These are phyloP conservation scores for Lytechinus pictus DNA, from an alignment of 35 echinoderm and acorn worm species.

Conservation along the genomic window DNA sequence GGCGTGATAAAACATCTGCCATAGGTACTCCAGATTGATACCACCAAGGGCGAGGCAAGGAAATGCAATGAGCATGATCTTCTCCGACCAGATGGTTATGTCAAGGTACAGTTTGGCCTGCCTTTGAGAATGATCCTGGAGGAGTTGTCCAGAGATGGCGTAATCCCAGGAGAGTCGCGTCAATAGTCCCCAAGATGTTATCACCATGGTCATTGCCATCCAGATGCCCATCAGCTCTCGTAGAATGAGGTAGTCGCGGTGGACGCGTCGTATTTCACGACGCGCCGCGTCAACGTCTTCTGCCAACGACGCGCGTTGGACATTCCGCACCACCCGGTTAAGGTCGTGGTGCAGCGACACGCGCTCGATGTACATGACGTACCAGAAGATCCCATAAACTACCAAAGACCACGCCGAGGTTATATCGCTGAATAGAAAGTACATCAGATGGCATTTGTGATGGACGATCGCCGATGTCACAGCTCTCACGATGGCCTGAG, in stretches of 20 bases:
- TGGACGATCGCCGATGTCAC: neutral
- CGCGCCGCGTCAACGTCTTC: neutral
- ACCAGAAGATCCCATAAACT: neutral
- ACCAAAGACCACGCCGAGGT: neutral
- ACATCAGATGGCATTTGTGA: neutral
- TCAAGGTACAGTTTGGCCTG: neutral
- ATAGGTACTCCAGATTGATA: slow-evolving; percentile 3
- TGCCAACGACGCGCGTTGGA: neutral
- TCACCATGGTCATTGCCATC: slow-evolving; percentile 14
- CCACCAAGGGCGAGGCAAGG: neutral
- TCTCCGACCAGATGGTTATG: neutral
- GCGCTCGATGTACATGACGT: slow-evolving; percentile 21
- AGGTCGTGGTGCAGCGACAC: neutral
- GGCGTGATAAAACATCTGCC: neutral
- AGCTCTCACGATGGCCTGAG: neutral
- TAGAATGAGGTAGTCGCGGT: neutral
- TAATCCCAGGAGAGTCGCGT: slow-evolving; percentile 6
- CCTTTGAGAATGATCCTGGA: neutral
- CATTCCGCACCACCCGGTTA: neutral
- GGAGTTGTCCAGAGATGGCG: neutral
- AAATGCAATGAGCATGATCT: neutral
- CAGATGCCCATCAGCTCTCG: neutral
- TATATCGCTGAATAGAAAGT: neutral
- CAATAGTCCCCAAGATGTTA: neutral
- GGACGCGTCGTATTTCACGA: neutral